phyloP scores from a whole-genome alignment of 2,888 invertebrate species.

The Drosophila dives region DNA sequence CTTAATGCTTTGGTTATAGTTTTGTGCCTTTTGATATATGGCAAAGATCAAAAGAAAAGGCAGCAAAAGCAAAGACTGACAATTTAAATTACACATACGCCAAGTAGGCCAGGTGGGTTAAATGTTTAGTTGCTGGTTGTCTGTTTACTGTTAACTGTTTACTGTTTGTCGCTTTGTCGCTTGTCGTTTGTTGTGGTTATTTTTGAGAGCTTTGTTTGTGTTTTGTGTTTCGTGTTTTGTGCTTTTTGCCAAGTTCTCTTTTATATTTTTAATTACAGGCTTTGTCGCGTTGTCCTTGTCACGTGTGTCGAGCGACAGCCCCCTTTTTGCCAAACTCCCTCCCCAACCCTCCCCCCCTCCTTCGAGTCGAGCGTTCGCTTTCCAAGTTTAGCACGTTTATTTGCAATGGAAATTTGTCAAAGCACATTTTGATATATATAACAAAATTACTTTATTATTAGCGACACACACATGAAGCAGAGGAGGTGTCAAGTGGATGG shows the following conservation, averaged over 20 bases:
- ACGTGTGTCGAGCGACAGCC: conserved; percentile 21
- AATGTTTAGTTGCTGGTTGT: conserved; percentile 22
- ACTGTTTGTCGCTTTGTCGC: background rate
- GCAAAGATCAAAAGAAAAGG: conserved; percentile 71
- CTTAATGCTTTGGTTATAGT: conserved; percentile 45
- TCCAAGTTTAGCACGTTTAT: conserved; percentile 17
- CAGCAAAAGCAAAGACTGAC: conserved; percentile 45
- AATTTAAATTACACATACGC: conserved; percentile 76
- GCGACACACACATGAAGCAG: background rate
- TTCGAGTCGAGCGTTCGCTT: conserved; percentile 21
- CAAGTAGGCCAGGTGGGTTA: conserved; percentile 50
- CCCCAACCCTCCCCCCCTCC: background rate
- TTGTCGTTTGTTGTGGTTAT: conserved; percentile 55
- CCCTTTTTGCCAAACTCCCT: background rate
- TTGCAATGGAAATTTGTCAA: conserved; percentile 40
- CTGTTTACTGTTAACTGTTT: background rate
- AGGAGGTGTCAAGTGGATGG: too few relatives aligned
- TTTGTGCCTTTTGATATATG: conserved; percentile 15
- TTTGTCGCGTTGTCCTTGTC: conserved; percentile 54
- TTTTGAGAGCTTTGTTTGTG: conserved; percentile 21
- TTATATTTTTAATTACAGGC: conserved; percentile 66
- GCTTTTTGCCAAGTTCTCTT: conserved; percentile 37
- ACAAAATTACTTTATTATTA: conserved; percentile 50
- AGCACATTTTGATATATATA: conserved; percentile 42
- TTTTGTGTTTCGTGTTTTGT: conserved; percentile 12